Base-by-base conservation (phyloP, 2,888 invertebrate species). In the Epinotia demarniana region DNA sequence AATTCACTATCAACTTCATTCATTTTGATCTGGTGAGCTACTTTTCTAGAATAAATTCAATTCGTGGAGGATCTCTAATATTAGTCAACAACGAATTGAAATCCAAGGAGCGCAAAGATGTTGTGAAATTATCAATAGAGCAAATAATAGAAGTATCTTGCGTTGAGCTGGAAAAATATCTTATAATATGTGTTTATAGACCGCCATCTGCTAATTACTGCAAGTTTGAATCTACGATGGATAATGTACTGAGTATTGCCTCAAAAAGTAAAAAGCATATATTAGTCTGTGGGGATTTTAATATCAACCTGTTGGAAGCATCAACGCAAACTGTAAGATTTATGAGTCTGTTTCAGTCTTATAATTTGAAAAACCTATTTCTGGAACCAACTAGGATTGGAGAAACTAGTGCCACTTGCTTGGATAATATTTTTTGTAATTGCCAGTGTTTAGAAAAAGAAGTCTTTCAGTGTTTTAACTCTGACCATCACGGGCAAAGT, bases 401-500 rank as follows among this genome's bases (percentile, higher is more conserved):
- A 18, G 11, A 57, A 19, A 57, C 57, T 57, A 19, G 19, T 19
- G 57, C 57, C 57, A 57, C 57, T 57, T 57, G 57, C 57, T 57
- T 57, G 19, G 57, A 57, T 19, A 57, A 57, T 57, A 57, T 57
- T 0, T 57, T 57, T 19, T 57, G 57, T 57, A 19, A 57, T 12
- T 57, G 57, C 19, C 12, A 57, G 18, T 57, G 57, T 11, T 19
- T 57, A 6, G 57, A 57, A 19, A 18, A 19, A 12, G 19, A 57
- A 57, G 19, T 57, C 11, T 57, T 57, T 12, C 23, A 19, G 3
- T 19, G 57, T 57, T 57, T 33, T 57, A 19, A 19, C 12, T 57
- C 57, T 57, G 57, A 57, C n/a, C 57, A 57, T 57, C 19, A 19
- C 12, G 57, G 57, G 19, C 57, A 57, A 57, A 57, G 11, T 57